Percentiles rank a stretch among this genome's conserved stretches.
phyloP scores from a whole-genome alignment of 2,888 invertebrate genomes.

The Nemoura dubitans region DNA sequence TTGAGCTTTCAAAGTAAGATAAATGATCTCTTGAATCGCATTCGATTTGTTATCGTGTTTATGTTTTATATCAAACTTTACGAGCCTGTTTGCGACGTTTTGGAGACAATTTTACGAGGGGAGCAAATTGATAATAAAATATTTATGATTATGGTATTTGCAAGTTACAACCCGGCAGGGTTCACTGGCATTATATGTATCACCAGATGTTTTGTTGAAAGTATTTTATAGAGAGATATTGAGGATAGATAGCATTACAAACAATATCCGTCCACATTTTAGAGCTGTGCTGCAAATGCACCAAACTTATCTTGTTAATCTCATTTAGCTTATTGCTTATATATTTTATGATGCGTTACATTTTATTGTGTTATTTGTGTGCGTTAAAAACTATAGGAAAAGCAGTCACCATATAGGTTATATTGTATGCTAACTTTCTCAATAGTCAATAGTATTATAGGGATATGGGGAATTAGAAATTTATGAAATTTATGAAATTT shows the following conservation, averaged over 20 bases:
- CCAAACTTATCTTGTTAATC: not conserved
- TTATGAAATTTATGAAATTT: too few relatives aligned
- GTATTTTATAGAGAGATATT: not conserved
- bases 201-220: too few relatives aligned
- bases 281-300: not conserved
- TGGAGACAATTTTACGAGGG: not conserved
- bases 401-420: too few relatives aligned
- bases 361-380: not conserved
- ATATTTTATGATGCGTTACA: not conserved
- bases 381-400: not conserved
- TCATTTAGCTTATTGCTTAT: not conserved
- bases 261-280: not conserved
- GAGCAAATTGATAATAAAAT: not conserved
- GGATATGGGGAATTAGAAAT: too few relatives aligned
- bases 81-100: not conserved
- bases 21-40: not conserved
- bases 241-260: not conserved
- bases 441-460: too few relatives aligned
- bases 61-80: not conserved
- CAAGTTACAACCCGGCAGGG: not conserved
- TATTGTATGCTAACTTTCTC: not conserved
- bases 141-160: not conserved
- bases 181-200: not conserved
- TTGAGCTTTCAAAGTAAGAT: not conserved
- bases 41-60: not conserved